Conservation (phyloP, 2,888 invertebrate species). For the Timema podura region DNA sequence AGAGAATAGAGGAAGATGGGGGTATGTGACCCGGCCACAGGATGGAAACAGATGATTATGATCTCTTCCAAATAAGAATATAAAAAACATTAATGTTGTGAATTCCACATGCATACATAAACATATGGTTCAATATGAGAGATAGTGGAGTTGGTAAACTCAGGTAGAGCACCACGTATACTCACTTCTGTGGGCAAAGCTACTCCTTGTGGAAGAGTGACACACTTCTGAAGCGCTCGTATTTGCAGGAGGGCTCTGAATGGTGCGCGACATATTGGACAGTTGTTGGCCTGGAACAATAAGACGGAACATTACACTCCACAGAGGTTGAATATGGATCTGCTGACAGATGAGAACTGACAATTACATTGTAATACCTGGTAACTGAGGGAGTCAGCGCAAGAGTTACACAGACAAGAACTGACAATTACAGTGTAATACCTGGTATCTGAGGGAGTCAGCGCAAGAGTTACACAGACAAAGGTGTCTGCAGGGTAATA, state of each 20-base stretch:
- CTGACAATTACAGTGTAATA: conserved; percentile 16
- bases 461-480: conserved; percentile 97
- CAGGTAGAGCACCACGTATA: conserved; percentile 22
- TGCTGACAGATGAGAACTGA: too few species aligned
- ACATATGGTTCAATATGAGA: too few species aligned
- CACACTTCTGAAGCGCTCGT: conserved; percentile 79
- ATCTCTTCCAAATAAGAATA: too few species aligned
- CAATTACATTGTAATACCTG: conserved; percentile 50
- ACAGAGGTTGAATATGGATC: too few species aligned
- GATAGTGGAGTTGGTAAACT: too few species aligned
- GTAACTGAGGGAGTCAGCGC: conserved; percentile 94
- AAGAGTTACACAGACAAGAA: conserved; percentile 87
- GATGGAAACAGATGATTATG: too few species aligned
- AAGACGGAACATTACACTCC: conserved; percentile 30
- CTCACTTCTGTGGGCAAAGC: conserved; percentile 61
- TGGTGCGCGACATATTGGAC: conserved; percentile 98
- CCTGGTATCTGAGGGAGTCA: conserved; percentile 89
- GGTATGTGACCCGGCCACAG: too few species aligned
- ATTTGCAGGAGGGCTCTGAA: conserved; percentile 96
- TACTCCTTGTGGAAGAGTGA: conserved; percentile 50
- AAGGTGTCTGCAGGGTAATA: conserved; percentile 93
- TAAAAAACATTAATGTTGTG: too few species aligned
- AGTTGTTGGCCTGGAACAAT: conserved; percentile 75
- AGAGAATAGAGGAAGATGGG: too few species aligned
- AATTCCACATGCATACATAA: too few species aligned